Evolutionary conservation across 2,888 invertebrate genomes (phyloP).

Genomic region (Cacoxenus indagator): DNA sequence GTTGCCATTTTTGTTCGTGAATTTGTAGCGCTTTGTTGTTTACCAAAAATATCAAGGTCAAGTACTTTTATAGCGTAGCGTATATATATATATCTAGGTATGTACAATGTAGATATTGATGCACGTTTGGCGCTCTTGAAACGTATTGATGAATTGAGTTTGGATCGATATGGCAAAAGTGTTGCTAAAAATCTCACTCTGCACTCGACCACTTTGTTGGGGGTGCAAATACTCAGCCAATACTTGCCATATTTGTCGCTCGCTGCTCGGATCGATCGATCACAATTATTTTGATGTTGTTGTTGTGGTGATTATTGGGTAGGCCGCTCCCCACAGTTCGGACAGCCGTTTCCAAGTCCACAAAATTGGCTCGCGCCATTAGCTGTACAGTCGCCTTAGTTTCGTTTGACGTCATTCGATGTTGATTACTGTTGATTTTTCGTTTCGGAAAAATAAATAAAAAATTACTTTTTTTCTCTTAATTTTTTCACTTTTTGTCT

Average conservation of each 20-base stretch:
- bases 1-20: neutral
- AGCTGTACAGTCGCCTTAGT: neutral
- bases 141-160: neutral
- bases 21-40: neutral
- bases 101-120: neutral
- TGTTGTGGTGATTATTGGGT: neutral
- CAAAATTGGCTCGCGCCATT: neutral
- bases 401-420: constrained; percentile 11
- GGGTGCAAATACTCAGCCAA: neutral
- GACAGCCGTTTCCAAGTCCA: neutral
- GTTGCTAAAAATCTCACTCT: neutral
- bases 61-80: neutral
- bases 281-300: neutral
- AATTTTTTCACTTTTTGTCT: neutral
- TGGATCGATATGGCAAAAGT: neutral
- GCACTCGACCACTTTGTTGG: neutral
- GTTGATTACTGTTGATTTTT: constrained; percentile 8
- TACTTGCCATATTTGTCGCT: neutral
- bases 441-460: constrained; percentile 2
- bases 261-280: neutral
- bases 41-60: neutral
- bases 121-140: neutral
- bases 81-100: neutral
- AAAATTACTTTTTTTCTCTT: constrained; percentile 2
- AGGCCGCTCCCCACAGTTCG: neutral